Conservation (phyloP, 2,113 vertebrate genomes). For the western clawed frog (Xenopus tropicalis) region UCB_Xtro_10.0 CM004446.2:73710501-73711000, state of each 20-base stretch:
- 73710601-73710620: no score
- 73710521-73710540: no score
- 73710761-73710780: neutral
- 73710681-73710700: neutral
- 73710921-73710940: neutral
- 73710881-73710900: slow-evolving; percentile 6
- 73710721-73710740: neutral
- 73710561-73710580: no score
- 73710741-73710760: neutral
- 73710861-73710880: slow-evolving; percentile 15
- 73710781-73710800: neutral
- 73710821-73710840: slow-evolving; percentile 16
- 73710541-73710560: no score
- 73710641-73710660: no score
- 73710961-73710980: slow-evolving; percentile 8
- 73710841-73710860: slow-evolving; percentile 14
- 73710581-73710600: no score
- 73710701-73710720: neutral
- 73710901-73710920: slow-evolving; percentile 21
- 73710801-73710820: slow-evolving; percentile 1
- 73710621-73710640: no score
- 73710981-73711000: slow-evolving; percentile 6
- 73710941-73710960: slow-evolving; percentile 25
- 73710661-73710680: neutral
- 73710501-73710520: no score